Percentiles rank a stretch among this genome's conserved stretches.
Evolutionary conservation across 2,888 invertebrate genomes (phyloP).

Genomic region (Lochmaea crataegi): DNA sequence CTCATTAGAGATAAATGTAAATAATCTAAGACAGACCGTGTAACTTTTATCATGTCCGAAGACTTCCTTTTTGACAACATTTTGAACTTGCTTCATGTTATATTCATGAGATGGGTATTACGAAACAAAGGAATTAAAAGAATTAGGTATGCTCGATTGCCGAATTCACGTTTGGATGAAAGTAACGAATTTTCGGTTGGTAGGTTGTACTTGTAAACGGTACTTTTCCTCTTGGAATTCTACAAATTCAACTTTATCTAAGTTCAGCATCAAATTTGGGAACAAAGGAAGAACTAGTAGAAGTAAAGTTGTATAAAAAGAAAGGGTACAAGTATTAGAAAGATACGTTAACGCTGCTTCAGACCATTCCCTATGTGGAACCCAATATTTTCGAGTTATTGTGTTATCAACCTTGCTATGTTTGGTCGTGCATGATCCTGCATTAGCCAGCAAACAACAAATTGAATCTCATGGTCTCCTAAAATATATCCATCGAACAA

Average conservation of each 20-base stretch:
- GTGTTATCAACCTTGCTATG: too few relatives aligned
- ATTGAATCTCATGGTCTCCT: too few relatives aligned
- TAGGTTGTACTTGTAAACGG: background rate
- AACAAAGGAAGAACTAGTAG: background rate
- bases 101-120: conserved; percentile 32
- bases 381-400: too few relatives aligned
- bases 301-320: too few relatives aligned
- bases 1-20: conserved; percentile 59
- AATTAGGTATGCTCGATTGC: conserved; percentile 2
- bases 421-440: too few relatives aligned
- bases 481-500: too few relatives aligned
- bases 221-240: background rate
- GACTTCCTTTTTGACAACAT: conserved; percentile 43
- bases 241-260: background rate
- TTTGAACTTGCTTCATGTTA: conserved; percentile 27
- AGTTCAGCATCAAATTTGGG: background rate
- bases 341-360: too few relatives aligned
- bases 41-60: conserved; percentile 44
- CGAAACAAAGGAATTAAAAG: conserved; percentile 12
- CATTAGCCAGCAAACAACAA: too few relatives aligned
- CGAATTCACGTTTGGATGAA: background rate
- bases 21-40: conserved; percentile 48
- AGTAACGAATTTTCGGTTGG: background rate
- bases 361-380: too few relatives aligned
- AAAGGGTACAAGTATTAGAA: too few relatives aligned